Conservation (phyloP, 2,888 invertebrate genomes). For the Hypolimnas misippus region DNA sequence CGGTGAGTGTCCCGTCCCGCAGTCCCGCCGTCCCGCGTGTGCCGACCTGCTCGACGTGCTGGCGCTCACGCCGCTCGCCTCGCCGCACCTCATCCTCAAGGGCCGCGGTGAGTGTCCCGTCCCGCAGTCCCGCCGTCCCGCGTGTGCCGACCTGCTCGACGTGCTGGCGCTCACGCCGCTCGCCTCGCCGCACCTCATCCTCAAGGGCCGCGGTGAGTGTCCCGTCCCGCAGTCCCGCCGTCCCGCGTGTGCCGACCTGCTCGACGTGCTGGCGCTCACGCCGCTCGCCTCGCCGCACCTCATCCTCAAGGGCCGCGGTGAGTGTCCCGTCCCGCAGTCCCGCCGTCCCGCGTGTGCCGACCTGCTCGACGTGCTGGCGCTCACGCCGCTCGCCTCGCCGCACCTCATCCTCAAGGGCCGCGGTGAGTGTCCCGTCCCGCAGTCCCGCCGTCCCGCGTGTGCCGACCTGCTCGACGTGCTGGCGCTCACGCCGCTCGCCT, state of each 20-base stretch:
- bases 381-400: neutral
- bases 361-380: neutral
- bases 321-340: neutral
- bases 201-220: neutral
- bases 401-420: slow-evolving; percentile 1
- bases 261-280: neutral
- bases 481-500: neutral
- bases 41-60: neutral
- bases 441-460: neutral
- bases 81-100: slow-evolving; percentile 5
- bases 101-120: slow-evolving; percentile 5
- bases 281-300: neutral
- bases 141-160: slow-evolving; percentile 85
- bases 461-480: neutral
- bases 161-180: slow-evolving; percentile 66
- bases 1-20: slow-evolving; percentile 85
- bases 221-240: neutral
- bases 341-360: neutral
- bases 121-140: slow-evolving; percentile 1
- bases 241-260: neutral
- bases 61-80: neutral
- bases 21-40: neutral
- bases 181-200: slow-evolving; percentile 1
- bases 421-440: neutral
- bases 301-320: slow-evolving; percentile 1